These are phyloP conservation scores for Phymatocera aterrima DNA, from an alignment of 2,888 invertebrate genomes.

Conservation along the genomic window DNA sequence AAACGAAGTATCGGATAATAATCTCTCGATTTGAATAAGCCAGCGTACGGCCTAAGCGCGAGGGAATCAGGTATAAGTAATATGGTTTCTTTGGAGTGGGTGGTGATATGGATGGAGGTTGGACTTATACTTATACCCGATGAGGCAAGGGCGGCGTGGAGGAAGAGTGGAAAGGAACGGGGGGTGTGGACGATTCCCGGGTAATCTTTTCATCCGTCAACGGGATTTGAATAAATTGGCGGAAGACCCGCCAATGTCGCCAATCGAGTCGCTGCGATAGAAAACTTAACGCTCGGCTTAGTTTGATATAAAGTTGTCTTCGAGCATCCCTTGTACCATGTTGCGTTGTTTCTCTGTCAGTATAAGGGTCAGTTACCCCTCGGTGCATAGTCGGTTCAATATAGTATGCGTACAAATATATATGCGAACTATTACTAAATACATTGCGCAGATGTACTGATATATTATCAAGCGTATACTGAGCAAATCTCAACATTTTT, in stretches of 20 bases:
- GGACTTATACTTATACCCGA: slow-evolving; percentile 41
- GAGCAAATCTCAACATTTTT: not conserved
- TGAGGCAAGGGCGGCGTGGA: not conserved
- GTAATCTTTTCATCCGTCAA: slow-evolving; percentile 45
- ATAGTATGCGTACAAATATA: not conserved
- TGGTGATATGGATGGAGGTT: slow-evolving; percentile 41
- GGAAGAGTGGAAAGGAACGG: slow-evolving; percentile 7
- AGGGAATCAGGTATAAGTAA: slow-evolving; percentile 43
- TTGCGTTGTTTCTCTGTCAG: not conserved
- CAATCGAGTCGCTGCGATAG: slow-evolving; percentile 42
- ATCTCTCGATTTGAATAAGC: slow-evolving; percentile 40
- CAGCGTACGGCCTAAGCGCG: slow-evolving; percentile 41
- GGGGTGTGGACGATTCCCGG: slow-evolving; percentile 33
- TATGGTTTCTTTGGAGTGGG: slow-evolving; percentile 46
- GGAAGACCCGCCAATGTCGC: slow-evolving; percentile 45
- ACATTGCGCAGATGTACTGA: not conserved
- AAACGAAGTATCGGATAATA: slow-evolving; percentile 42
- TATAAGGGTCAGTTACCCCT: slow-evolving; percentile 7
- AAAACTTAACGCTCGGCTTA: slow-evolving; percentile 39
- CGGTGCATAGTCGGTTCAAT: slow-evolving; percentile 14
- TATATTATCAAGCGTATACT: not conserved
- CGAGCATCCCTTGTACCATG: not conserved
- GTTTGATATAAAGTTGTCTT: slow-evolving; percentile 37
- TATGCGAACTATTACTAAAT: not conserved
- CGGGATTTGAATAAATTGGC: slow-evolving; percentile 48